Percentiles rank a stretch among this genome's conserved stretches.
phyloP scores from a whole-genome alignment of 1,140 invertebrate species.

The Bombus balteatus region DNA sequence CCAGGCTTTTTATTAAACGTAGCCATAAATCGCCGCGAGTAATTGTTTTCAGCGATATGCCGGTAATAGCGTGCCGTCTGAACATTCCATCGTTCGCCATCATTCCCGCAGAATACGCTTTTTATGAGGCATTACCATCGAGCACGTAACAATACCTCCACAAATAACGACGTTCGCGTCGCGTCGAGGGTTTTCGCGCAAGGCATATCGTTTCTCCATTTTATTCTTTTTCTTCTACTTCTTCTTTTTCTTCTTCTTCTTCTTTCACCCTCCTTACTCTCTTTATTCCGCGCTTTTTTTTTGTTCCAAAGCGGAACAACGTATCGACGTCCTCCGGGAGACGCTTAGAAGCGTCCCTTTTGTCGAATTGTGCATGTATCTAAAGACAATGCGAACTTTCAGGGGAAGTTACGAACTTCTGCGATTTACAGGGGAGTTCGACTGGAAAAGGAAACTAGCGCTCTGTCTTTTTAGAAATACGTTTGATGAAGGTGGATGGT shows the following conservation, averaged over 20 bases:
- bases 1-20: constrained; percentile 49
- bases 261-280: not conserved
- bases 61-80: constrained; percentile 30
- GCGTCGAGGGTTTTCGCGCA: constrained; percentile 20
- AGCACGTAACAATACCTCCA: constrained; percentile 49
- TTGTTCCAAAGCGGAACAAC: constrained; percentile 1
- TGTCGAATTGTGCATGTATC: not conserved
- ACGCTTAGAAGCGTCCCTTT: not conserved
- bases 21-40: constrained; percentile 38
- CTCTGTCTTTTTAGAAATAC: not conserved
- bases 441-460: not conserved
- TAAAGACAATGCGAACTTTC: constrained; percentile 2
- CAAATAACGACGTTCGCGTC: constrained; percentile 41
- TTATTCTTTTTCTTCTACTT: too few relatives aligned
- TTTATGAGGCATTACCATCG: constrained; percentile 48
- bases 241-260: not conserved
- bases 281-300: too few relatives aligned
- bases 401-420: not conserved
- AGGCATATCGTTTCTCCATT: not conserved
- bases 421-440: not conserved
- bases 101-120: constrained; percentile 16
- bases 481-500: not conserved
- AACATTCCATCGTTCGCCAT: constrained; percentile 11
- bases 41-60: constrained; percentile 51
- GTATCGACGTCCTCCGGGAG: not conserved